Evolutionary conservation across 2,888 invertebrate genomes (phyloP).

Genomic region (Tanaodytes sp.): DNA sequence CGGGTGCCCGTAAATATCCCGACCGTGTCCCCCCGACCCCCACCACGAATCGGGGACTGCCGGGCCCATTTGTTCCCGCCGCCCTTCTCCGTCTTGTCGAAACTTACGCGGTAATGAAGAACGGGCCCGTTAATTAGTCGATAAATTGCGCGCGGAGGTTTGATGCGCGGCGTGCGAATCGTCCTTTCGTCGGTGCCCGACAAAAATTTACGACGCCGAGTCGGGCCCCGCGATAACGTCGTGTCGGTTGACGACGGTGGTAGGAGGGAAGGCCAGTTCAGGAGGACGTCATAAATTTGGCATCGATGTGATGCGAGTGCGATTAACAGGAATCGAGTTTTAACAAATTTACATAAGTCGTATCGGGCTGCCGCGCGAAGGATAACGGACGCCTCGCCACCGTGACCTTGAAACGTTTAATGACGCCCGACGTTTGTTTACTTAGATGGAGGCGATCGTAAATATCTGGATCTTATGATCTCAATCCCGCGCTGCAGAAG

Average conservation of each 20-base stretch:
- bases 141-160: too few species aligned
- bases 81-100: too few species aligned
- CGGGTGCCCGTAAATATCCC: constrained; percentile 6
- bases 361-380: constrained; percentile 25
- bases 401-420: constrained; percentile 46
- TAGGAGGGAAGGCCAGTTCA: too few species aligned
- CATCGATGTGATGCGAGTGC: constrained; percentile 48
- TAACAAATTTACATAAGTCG: constrained; percentile 51
- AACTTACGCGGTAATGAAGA: constrained; percentile 71
- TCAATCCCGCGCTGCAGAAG: too few species aligned
- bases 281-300: constrained; percentile 49
- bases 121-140: constrained; percentile 73
- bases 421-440: constrained; percentile 39
- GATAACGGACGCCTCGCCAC: constrained; percentile 19
- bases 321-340: constrained; percentile 55
- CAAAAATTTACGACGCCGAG: constrained; percentile 50
- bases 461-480: constrained; percentile 43
- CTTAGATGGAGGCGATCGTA: constrained; percentile 35
- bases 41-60: constrained; percentile 61
- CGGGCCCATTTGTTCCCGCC: constrained; percentile 72
- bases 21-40: constrained; percentile 29
- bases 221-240: constrained; percentile 36
- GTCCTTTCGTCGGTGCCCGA: constrained; percentile 17
- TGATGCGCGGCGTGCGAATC: constrained; percentile 66
- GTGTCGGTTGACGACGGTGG: too few species aligned